phyloP scores from a whole-genome alignment of 2,113 vertebrate species.

The Trachemys scripta region DNA sequence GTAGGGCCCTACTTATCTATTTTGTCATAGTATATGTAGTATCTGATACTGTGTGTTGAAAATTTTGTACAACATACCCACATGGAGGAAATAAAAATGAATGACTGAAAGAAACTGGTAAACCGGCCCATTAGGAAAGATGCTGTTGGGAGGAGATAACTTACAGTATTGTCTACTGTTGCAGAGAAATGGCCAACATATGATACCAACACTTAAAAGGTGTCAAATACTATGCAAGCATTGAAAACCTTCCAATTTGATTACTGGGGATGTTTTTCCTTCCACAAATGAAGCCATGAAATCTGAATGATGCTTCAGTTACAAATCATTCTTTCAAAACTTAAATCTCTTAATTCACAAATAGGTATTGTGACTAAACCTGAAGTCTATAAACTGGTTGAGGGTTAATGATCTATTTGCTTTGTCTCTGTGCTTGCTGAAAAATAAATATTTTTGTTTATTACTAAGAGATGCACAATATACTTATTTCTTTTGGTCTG shows the following conservation, averaged over 20 bases:
- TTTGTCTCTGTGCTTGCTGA: not conserved
- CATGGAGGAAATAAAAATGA: not conserved
- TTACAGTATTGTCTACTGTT: not conserved
- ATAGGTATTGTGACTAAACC: not conserved
- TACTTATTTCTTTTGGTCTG: conserved; percentile 32
- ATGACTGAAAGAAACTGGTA: not conserved
- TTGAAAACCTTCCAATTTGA: not conserved
- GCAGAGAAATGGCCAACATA: not conserved
- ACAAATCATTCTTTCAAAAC: not conserved
- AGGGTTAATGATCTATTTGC: not conserved
- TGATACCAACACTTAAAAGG: not conserved
- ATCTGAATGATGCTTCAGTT: not conserved
- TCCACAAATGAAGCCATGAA: not conserved
- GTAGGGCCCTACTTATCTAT: rapidly evolving
- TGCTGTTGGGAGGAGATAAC: not conserved
- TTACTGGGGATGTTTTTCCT: not conserved
- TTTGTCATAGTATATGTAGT: not conserved
- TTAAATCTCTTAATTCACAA: not conserved
- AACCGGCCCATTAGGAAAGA: not conserved
- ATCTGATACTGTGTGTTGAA: not conserved
- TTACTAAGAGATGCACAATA: not conserved
- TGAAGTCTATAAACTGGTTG: not conserved
- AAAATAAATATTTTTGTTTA: not conserved
- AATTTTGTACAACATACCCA: not conserved
- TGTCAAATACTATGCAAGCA: not conserved